Evolutionary conservation across 30 jellyfish, hydroid and myxozoan genomes (phyloP), one percentile per base, ranked within the genome.

Genomic region (Turritopsis rubra): DNA sequence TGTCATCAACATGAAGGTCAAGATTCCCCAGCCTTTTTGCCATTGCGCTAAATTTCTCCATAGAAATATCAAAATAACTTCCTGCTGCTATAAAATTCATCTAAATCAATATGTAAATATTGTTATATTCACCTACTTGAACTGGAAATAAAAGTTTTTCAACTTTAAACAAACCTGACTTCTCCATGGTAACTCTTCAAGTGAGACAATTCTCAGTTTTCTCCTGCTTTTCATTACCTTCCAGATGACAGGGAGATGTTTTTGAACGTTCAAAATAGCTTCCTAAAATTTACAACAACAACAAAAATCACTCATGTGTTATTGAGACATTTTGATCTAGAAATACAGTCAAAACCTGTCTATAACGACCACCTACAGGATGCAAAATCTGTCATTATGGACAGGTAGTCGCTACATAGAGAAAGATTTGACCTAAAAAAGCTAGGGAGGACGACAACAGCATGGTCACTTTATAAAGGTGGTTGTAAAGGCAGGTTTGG

Each of bases 121-220:
- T 1, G 19, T 21, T 18, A 23, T n/a, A 68, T 23, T 68, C 17
- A 68, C 65, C 0, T 0, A 7, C 26, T 4, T 74, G 65, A 30
- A 23, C 82, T 52, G 53, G 82, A 20, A 74, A 7, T 9, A 8
- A 9, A 68, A 68, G 30, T 68, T 68, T 68, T 7, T 31, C 26
- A 72, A 22, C 73, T 19, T 28, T 8, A 29, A 25, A 41, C 16
- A 79, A 20, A 7, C 97, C 93, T 90, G 95, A 28, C 91, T 30
- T 72, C 97, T 86, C 97, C 97, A 90, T 26, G 95, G 95, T 19
- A 82, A 66, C 73, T 90, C 97, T 29, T 86, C 95, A 80, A 30
- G 83, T 5, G 96, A 41, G 22, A 90, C 93, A 54, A 68, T 71
- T 54, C 97, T 72, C 53, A 90, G 81, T 76, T 90, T 84, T 30